phyloP scores from a whole-genome alignment of 2,797 vertebrate genomes.

The Rhincodon typus region DNA sequence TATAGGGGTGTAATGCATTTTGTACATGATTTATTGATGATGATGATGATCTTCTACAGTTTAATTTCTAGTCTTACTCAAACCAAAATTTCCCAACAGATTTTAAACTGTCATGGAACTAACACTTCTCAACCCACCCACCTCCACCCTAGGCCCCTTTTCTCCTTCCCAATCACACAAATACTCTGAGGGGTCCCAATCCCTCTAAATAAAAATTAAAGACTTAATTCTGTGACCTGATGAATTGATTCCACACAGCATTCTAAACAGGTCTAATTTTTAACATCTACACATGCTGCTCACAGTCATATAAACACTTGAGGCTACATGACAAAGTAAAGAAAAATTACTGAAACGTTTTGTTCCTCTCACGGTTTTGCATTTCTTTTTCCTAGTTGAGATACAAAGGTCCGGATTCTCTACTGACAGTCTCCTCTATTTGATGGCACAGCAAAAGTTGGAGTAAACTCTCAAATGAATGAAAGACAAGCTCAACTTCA shows the following conservation, averaged over 20 bases:
- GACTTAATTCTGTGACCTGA: slow-evolving; percentile 15
- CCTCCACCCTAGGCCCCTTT: not conserved
- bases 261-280: not conserved
- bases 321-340: not conserved
- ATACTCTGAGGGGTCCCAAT: not conserved
- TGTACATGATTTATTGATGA: not conserved
- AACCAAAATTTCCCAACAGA: not conserved
- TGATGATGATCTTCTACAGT: not conserved
- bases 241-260: not conserved
- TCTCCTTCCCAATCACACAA: not conserved
- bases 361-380: not conserved
- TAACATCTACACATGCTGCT: not conserved
- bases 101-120: not conserved
- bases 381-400: not conserved
- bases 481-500: not conserved
- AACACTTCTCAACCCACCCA: not conserved
- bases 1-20: slow-evolving; percentile 22
- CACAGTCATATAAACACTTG: not conserved
- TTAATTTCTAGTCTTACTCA: not conserved
- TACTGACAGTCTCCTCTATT: not conserved
- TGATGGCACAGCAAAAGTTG: not conserved
- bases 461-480: not conserved
- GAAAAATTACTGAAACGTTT: not conserved
- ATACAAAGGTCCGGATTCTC: not conserved
- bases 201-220: slow-evolving; percentile 10